Percentiles rank a stretch among this genome's conserved stretches.
Conservation (phyloP, 64 coral and sea anemone species). For the Exaiptasia diaphana region DNA sequence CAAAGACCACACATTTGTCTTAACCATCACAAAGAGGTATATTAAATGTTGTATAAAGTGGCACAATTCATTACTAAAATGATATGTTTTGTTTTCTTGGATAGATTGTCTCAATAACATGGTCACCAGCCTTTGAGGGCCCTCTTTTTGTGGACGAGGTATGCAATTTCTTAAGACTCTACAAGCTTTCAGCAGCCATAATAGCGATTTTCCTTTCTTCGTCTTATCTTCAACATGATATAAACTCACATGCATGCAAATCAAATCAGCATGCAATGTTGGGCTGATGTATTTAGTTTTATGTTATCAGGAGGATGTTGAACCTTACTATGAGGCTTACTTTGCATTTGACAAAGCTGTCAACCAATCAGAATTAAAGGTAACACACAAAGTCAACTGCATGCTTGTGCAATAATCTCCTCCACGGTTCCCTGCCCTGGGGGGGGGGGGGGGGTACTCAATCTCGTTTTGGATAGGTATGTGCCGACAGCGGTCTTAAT, state of each 20-base stretch:
- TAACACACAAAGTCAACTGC: no score
- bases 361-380: conserved; percentile 51
- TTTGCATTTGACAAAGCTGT: conserved; percentile 39
- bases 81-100: neutral
- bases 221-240: no score
- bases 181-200: no score
- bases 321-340: conserved; percentile 87
- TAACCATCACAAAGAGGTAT: conserved; percentile 65
- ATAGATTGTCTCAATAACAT: conserved; percentile 79
- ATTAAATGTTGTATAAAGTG: neutral
- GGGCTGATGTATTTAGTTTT: no score
- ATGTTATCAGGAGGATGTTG: conserved; percentile 74
- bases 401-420: neutral
- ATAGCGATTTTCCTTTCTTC: no score
- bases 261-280: no score
- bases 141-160: conserved; percentile 74
- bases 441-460: no score
- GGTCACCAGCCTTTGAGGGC: conserved; percentile 86
- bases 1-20: conserved; percentile 75
- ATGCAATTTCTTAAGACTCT: neutral
- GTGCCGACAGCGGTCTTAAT: no score
- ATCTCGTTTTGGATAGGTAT: no score
- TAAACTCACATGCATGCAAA: no score
- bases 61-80: no score
- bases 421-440: neutral